phyloP scores from a whole-genome alignment of 2,888 invertebrate species.

The Stratiomys singularior region DNA sequence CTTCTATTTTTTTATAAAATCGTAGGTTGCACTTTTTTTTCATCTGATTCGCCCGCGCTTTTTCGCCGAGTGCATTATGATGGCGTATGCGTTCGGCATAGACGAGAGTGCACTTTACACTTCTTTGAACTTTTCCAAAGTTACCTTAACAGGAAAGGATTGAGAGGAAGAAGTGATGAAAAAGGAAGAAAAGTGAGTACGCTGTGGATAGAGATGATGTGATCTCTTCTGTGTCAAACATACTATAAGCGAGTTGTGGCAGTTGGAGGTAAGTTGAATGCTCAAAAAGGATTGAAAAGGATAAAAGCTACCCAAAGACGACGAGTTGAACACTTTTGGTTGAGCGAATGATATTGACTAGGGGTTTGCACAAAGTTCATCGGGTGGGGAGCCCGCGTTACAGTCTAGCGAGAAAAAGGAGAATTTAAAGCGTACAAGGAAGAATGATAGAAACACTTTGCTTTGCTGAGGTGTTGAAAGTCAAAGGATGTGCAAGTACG shows the following conservation, averaged over 20 bases:
- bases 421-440: background rate
- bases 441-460: slow-evolving; percentile 29
- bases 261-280: slow-evolving; percentile 5
- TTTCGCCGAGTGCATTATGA: background rate
- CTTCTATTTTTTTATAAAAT: background rate
- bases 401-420: background rate
- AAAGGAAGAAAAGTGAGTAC: slow-evolving; percentile 23
- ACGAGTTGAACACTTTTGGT: slow-evolving; percentile 24
- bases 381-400: background rate
- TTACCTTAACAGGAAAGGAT: slow-evolving; percentile 34
- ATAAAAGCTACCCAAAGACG: slow-evolving; percentile 12
- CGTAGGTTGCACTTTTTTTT: slow-evolving; percentile 3
- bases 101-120: slow-evolving; percentile 34
- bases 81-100: background rate
- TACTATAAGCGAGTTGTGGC: background rate
- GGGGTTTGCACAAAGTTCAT: background rate
- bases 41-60: background rate
- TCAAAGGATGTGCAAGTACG: slow-evolving; percentile 51
- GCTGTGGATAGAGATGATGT: slow-evolving; percentile 4
- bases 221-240: too few relatives aligned
- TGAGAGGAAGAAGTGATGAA: background rate
- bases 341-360: slow-evolving; percentile 21
- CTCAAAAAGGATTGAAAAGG: background rate
- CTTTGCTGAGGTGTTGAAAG: slow-evolving; percentile 48
- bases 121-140: slow-evolving; percentile 45